Evolutionary conservation across 2,113 vertebrate species (phyloP).

Genomic region (Hippolais icterina): DNA sequence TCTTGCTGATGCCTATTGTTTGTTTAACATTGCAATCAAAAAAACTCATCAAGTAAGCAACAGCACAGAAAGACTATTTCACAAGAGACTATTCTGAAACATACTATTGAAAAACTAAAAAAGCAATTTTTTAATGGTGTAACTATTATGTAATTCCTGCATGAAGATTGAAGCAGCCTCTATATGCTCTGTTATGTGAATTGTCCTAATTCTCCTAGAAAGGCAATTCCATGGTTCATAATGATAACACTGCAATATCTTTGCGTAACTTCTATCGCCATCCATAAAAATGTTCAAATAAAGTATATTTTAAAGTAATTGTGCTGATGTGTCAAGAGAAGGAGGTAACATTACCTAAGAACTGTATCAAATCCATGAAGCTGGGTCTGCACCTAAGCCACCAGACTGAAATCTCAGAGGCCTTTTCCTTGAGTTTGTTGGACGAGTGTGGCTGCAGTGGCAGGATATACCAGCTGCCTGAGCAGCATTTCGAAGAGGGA

Average conservation of each 20-base stretch:
- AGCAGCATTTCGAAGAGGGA: neutral
- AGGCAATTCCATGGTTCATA: neutral
- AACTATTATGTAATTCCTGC: neutral
- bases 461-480: neutral
- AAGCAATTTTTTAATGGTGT: neutral
- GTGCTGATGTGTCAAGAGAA: neutral
- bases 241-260: neutral
- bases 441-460: neutral
- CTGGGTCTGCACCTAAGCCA: neutral
- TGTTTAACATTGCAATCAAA: neutral
- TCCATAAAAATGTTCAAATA: neutral
- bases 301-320: neutral
- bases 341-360: neutral
- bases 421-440: neutral
- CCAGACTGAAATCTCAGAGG: neutral
- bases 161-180: neutral
- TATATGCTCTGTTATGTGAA: neutral
- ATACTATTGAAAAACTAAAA: neutral
- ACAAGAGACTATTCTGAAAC: neutral
- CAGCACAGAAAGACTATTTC: neutral
- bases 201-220: neutral
- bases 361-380: neutral
- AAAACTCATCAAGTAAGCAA: neutral
- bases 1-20: conserved; percentile 5
- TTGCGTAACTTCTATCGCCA: neutral